Evolutionary conservation across 2,797 vertebrate genomes (phyloP), one percentile per base, ranked within the genome.

Genomic region (Coregonus suidteri): DNA sequence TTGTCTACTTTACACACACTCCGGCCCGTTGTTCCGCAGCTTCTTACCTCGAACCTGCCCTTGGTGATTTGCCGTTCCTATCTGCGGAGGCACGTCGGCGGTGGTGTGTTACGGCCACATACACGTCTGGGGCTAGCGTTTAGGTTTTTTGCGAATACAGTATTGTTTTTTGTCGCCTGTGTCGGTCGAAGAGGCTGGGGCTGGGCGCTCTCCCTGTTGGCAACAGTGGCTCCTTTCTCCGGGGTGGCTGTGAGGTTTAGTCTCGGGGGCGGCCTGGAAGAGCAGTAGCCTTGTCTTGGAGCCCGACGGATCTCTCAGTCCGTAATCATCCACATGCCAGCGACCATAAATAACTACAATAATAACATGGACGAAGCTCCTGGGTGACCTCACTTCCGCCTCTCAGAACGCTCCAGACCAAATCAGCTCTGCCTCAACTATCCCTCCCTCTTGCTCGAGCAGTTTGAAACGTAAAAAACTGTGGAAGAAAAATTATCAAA

Each of bases 41-140:
- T 85, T 85, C 89, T 87, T 94, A 95, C 94, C 94, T 95, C 94
- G 90, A 95, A 95, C 88, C 94, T 93, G 93, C 94, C 87, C 91
- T 94, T 95, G 93, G 91, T 92, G 92, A 95, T 95, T n/a, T n/a
- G 85, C 94, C 94, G 93, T 95, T 95, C 94, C 95, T 95, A 91
- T 94, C 94, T 93, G 93, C 93, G 83, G 91, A 88, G 82, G 87
- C 85, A 65, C 88, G 85, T 86, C 87, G 84, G n/a, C n/a, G n/a
- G n/a, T 74, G 82, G 66, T 85, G 76, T 68, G 85, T 74, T 11
- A 59, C 86, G 85, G 83, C 88, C 81, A 67, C 77, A 88, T 88
- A 80, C 88, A 86, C 81, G 89, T 81, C 83, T 77, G 68, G 67
- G 77, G 77, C 79, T 75, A 77, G 77, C 75, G 81, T 78, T 78